A percentile compares a stretch with the other conserved stretches of the same genome.
These are phyloP conservation scores for Anableps anableps DNA, from an alignment of 2,797 vertebrate species.

Conservation along the genomic window DNA sequence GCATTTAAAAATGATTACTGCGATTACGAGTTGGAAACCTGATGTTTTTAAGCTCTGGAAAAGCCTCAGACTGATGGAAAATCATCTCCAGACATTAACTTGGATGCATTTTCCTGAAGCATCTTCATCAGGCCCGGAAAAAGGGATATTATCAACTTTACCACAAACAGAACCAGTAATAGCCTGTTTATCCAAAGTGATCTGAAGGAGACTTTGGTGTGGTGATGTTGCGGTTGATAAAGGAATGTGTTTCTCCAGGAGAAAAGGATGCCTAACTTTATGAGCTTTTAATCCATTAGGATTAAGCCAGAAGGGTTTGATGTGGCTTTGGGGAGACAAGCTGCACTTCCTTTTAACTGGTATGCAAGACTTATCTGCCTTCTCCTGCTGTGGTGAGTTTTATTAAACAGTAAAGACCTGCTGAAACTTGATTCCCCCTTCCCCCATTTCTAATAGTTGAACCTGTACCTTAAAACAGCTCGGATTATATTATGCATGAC, in stretches of 20 bases:
- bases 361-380: slow-evolving; percentile 28
- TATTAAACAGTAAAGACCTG: slow-evolving; percentile 29
- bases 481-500: neutral
- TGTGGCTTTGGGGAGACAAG: slow-evolving; percentile 50
- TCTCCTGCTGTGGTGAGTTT: slow-evolving; percentile 18
- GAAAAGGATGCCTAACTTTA: slow-evolving; percentile 45
- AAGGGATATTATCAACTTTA: slow-evolving; percentile 36
- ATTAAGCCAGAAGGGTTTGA: slow-evolving; percentile 46
- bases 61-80: neutral
- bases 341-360: slow-evolving; percentile 39
- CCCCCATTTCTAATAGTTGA: neutral
- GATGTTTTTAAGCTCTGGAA: slow-evolving; percentile 7
- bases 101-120: neutral
- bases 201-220: slow-evolving; percentile 6
- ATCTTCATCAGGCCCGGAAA: slow-evolving; percentile 11
- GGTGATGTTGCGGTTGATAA: slow-evolving; percentile 27
- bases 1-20: neutral
- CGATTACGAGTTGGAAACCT: slow-evolving; percentile 2
- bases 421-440: slow-evolving; percentile 7
- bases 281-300: slow-evolving; percentile 39
- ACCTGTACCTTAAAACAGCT: neutral
- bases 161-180: slow-evolving; percentile 23
- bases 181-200: slow-evolving; percentile 23
- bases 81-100: slow-evolving; percentile 11
- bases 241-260: slow-evolving; percentile 37